Percentiles rank a stretch among this genome's conserved stretches.
phyloP scores from a whole-genome alignment of 2,797 vertebrate species.

The Luscinia megarhynchos region DNA sequence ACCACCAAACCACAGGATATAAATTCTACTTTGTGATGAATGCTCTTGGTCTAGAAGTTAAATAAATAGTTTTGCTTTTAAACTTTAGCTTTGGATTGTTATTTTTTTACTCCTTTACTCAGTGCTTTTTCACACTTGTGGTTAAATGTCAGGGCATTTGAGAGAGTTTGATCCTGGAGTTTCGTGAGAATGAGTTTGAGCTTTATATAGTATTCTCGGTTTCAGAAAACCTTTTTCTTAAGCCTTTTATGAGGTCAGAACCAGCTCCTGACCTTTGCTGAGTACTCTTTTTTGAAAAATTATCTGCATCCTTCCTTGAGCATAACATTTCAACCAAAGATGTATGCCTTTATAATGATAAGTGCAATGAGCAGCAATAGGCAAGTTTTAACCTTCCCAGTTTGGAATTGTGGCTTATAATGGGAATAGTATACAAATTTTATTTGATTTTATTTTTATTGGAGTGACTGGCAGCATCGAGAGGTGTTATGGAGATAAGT shows the following conservation, averaged over 20 bases:
- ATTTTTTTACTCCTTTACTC: background rate
- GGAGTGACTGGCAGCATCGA: background rate
- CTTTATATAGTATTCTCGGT: background rate
- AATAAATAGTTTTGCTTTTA: conserved; percentile 8
- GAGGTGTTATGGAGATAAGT: background rate
- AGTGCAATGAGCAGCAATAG: background rate
- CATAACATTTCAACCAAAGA: background rate
- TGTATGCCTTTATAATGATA: background rate
- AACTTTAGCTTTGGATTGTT: background rate
- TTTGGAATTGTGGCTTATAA: background rate
- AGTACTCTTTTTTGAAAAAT: background rate
- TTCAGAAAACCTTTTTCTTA: conserved; percentile 23
- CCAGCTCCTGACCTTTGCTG: background rate
- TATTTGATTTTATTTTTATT: background rate
- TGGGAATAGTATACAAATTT: background rate
- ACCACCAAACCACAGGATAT: background rate
- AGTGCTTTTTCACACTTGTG: background rate
- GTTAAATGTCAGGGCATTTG: background rate
- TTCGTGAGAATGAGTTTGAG: background rate
- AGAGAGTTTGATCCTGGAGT: background rate
- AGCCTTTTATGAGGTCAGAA: background rate
- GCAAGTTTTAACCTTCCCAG: background rate
- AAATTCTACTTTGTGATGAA: background rate
- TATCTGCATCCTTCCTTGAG: background rate
- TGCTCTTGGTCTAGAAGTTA: background rate